These are phyloP conservation scores for Rana temporaria DNA, from an alignment of 2,113 vertebrate genomes.

Conservation along the genomic window DNA sequence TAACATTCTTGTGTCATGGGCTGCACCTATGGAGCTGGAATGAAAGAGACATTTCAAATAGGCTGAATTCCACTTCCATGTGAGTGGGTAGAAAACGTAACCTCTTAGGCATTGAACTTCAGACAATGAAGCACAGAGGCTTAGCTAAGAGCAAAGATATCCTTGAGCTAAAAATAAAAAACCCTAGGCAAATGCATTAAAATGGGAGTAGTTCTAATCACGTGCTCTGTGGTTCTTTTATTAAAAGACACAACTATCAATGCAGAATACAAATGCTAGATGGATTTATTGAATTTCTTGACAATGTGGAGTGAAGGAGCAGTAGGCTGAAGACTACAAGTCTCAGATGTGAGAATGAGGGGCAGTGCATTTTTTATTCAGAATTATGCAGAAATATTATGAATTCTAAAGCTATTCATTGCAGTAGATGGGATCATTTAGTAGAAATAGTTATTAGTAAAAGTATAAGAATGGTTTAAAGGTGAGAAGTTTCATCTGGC, in stretches of 20 bases:
- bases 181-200: slow-evolving; percentile 7
- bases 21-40: not conserved
- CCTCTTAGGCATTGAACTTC: not conserved
- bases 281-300: slow-evolving; percentile 25
- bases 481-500: not conserved
- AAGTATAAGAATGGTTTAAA: not conserved
- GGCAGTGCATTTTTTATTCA: slow-evolving; percentile 25
- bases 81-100: not conserved
- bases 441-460: slow-evolving; percentile 25
- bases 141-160: not conserved
- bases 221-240: not conserved
- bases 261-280: slow-evolving; percentile 37
- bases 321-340: slow-evolving; percentile 35
- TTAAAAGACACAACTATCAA: slow-evolving; percentile 41
- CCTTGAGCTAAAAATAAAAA: slow-evolving; percentile 2
- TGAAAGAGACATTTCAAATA: not conserved
- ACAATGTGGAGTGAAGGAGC: slow-evolving; percentile 37
- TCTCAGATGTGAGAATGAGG: slow-evolving; percentile 12
- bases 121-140: not conserved
- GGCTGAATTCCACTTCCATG: not conserved
- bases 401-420: slow-evolving; percentile 9
- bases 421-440: not conserved
- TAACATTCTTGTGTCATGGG: not conserved
- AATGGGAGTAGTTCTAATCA: not conserved
- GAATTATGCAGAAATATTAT: slow-evolving; percentile 27